Evolutionary conservation across 2,797 vertebrate genomes (phyloP), one percentile per base, ranked within the genome.

Genomic region (Spinus pinus): DNA sequence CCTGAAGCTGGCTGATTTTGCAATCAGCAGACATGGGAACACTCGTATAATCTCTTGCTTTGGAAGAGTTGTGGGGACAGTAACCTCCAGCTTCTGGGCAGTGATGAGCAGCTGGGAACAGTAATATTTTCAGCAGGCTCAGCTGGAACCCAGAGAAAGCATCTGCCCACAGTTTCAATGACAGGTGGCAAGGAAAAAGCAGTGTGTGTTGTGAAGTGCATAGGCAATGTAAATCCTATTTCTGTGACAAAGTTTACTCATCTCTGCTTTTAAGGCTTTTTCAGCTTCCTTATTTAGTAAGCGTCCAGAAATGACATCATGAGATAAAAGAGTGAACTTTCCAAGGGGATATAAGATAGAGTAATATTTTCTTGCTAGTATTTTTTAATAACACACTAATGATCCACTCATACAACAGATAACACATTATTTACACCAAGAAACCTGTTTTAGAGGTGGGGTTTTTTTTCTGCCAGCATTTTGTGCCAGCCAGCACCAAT

Each of bases 111-210:
- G 91, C 94, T 94, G 87, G 61, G 65, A 96, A 67, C 57, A 72
- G 81, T 37, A 81, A 33, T 83, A 90, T 91, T 94, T 94, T 94
- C 89, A 96, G 87, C 91, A 86, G 47, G 80, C 81, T 95, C 94
- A 96, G 85, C 85, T 91, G 87, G 85, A 95, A 94, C 28, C 72
- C 33, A 21, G 19, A 85, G n/a, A 85, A 94, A 93, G 69, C 93
- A 93, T 90, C 89, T 95, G 94, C 61, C 91, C 54, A 9, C 10
- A 64, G 70, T 65, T 90, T 57, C 82, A 78, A 3, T 35, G 61
- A 54, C 96, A 95, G 87, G 87, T 94, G 94, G 93, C 72, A 94
- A 94, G 42, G 37, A 80, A 92, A 87, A 86, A 70, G 19, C 28
- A 44, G 7, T 2, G 2, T 17, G 12, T 42, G 14, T 39, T 47